A percentile compares a stretch with the other conserved stretches of the same genome.
Evolutionary conservation across 2,113 vertebrate species (phyloP).

Genomic region (Seriola aureovittata): DNA sequence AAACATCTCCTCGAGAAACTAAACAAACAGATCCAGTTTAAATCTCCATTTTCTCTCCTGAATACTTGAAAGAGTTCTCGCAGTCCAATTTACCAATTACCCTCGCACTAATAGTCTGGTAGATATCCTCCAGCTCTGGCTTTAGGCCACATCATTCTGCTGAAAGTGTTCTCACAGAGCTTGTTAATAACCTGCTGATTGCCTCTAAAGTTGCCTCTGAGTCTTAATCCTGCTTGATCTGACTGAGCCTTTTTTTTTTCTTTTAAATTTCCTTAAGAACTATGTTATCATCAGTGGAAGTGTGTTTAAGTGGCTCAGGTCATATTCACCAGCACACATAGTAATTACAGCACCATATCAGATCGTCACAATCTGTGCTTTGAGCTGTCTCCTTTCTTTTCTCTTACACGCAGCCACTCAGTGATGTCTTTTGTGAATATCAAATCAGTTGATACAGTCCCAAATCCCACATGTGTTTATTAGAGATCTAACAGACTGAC

Average conservation of each 20-base stretch:
- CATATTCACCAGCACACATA: background rate
- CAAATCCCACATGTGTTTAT: too few species aligned
- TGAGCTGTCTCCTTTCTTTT: background rate
- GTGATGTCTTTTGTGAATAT: background rate
- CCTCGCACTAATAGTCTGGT: slow-evolving; percentile 15
- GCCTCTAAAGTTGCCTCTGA: slow-evolving; percentile 12
- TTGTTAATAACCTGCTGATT: slow-evolving; percentile 17
- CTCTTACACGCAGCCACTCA: background rate
- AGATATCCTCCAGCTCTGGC: slow-evolving; percentile 25
- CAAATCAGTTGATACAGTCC: background rate
- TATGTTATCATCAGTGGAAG: background rate
- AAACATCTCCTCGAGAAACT: background rate
- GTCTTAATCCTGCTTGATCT: slow-evolving; percentile 40
- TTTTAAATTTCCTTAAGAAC: slow-evolving; percentile 13
- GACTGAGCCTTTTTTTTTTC: slow-evolving; percentile 19
- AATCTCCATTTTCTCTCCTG: slow-evolving; percentile 14
- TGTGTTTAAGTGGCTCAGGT: background rate
- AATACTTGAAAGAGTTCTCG: slow-evolving; percentile 27
- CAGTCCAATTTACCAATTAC: slow-evolving; percentile 49
- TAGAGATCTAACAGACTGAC: too few species aligned
- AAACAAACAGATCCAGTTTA: slow-evolving; percentile 26
- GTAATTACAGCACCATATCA: slow-evolving; percentile 25
- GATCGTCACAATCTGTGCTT: background rate
- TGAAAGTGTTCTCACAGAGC: slow-evolving; percentile 30
- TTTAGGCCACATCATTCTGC: background rate